A percentile compares a stretch with the other conserved stretches of the same genome.
phyloP scores from a whole-genome alignment of 2,888 invertebrate genomes.

The Clanis bilineata region DNA sequence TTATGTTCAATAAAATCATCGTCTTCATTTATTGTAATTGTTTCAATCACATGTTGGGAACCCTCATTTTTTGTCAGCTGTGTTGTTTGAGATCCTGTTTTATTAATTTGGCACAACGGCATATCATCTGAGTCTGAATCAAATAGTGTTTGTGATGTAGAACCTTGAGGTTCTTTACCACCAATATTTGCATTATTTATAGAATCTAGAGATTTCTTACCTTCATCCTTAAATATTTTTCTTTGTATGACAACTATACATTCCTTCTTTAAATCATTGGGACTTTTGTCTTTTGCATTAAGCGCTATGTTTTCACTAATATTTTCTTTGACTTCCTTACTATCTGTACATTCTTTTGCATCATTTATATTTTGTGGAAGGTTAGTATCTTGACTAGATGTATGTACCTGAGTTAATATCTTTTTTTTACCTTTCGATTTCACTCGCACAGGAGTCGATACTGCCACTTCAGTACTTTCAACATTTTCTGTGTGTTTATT shows the following conservation, averaged over 20 bases:
- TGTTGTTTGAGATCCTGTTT: conserved; percentile 27
- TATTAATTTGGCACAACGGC: conserved; percentile 54
- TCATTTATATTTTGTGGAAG: conserved; percentile 14
- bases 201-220: conserved; percentile 15
- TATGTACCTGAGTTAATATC: conserved; percentile 2
- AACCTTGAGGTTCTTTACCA: conserved; percentile 24
- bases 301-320: conserved; percentile 7
- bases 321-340: conserved; percentile 8
- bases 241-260: conserved; percentile 72
- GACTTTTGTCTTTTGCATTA: conserved; percentile 44
- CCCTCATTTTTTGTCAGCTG: conserved; percentile 3
- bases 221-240: conserved; percentile 51
- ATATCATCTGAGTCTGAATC: conserved; percentile 68
- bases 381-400: background rate
- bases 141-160: conserved; percentile 44
- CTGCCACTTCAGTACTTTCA: background rate
- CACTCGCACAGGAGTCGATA: conserved; percentile 31
- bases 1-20: conserved; percentile 49
- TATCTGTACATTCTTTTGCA: conserved; percentile 17
- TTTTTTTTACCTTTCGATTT: conserved; percentile 42
- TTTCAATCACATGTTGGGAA: background rate
- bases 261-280: conserved; percentile 69
- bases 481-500: conserved; percentile 6
- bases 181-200: background rate
- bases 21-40: conserved; percentile 33